Conservation (phyloP, 2,797 vertebrate species). For the Rhinichthys osculus region DNA sequence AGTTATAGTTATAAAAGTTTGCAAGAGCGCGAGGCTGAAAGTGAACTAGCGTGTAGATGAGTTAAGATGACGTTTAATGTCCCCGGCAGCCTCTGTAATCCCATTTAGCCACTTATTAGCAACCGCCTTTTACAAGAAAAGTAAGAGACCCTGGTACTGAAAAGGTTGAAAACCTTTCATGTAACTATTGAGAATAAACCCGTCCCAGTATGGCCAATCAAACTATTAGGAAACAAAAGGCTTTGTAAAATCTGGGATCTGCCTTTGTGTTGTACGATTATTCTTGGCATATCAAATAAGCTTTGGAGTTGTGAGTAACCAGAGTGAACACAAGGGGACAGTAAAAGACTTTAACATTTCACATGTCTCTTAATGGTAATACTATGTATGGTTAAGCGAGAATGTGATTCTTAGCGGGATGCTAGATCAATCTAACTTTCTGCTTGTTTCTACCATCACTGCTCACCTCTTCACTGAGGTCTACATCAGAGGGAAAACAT, state of each 20-base stretch:
- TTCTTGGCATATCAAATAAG: neutral
- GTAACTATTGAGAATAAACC: constrained; percentile 3
- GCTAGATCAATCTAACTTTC: neutral
- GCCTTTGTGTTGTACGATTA: neutral
- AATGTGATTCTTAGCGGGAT: neutral
- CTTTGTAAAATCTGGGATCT: constrained; percentile 9
- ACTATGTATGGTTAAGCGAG: neutral
- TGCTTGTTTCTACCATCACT: neutral
- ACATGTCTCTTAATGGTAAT: neutral
- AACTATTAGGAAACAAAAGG: constrained; percentile 25
- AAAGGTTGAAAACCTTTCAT: neutral
- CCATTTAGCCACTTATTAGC: no score
- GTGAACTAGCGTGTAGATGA: no score
- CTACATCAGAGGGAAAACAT: constrained; percentile 41
- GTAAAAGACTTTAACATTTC: constrained; percentile 54
- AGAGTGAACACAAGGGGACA: constrained; percentile 60
- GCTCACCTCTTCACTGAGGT: constrained; percentile 29
- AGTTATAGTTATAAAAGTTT: neutral
- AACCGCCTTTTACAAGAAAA: no score
- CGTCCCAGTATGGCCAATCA: neutral
- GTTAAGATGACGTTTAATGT: no score
- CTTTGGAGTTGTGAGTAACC: constrained; percentile 44
- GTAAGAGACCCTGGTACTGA: neutral
- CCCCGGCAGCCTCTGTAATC: no score
- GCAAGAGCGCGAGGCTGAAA: no score